Percentiles rank a stretch among this genome's conserved stretches.
phyloP scores from a whole-genome alignment of 2,113 vertebrate genomes.

The Isurus oxyrinchus region DNA sequence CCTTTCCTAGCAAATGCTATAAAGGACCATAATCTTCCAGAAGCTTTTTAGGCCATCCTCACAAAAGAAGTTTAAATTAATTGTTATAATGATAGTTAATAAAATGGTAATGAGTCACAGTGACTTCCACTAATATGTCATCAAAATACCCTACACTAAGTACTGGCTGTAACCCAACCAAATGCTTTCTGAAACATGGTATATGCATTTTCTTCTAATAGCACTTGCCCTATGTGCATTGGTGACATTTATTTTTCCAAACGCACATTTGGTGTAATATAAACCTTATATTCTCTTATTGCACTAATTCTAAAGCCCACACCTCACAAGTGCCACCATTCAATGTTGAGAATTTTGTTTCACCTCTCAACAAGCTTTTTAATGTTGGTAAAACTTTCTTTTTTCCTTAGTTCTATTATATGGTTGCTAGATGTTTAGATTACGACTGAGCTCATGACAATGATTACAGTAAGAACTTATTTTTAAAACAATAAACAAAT shows the following conservation, averaged over 20 bases:
- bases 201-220: neutral
- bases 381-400: neutral
- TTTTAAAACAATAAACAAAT: neutral
- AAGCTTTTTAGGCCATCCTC: neutral
- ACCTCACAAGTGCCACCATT: neutral
- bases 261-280: neutral
- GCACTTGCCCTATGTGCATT: neutral
- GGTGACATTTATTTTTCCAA: neutral
- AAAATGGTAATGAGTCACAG: neutral
- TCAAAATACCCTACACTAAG: neutral
- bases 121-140: neutral
- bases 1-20: neutral
- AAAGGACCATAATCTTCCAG: neutral
- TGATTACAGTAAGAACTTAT: neutral
- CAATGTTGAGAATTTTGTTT: neutral
- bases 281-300: neutral
- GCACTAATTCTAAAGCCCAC: neutral
- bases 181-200: neutral
- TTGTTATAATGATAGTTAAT: neutral
- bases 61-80: neutral
- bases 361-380: neutral
- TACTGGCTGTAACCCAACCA: constrained; percentile 11
- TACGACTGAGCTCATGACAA: neutral
- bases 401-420: neutral
- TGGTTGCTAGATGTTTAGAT: neutral